phyloP scores from a whole-genome alignment of 2,888 invertebrate genomes.

The Thymelicus lineola region DNA sequence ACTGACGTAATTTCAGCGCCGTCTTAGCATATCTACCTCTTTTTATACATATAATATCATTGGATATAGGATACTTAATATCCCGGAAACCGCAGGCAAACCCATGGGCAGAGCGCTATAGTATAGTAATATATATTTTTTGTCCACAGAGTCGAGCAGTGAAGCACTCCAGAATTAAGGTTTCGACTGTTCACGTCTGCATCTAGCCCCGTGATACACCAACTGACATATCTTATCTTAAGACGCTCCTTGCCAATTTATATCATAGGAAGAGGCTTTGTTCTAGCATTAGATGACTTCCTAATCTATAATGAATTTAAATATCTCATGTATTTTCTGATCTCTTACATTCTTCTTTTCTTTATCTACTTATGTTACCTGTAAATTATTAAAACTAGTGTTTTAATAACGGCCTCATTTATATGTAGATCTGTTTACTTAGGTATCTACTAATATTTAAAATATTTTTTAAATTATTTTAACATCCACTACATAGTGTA shows the following conservation, averaged over 20 bases:
- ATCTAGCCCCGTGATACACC: slow-evolving; percentile 10
- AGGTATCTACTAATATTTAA: not conserved
- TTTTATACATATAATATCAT: too few species aligned
- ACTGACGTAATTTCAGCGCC: too few species aligned
- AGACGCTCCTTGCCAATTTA: slow-evolving; percentile 52
- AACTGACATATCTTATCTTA: slow-evolving; percentile 69
- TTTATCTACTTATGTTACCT: not conserved
- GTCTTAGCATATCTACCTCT: too few species aligned
- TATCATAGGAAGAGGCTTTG: slow-evolving; percentile 56
- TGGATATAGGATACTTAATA: too few species aligned
- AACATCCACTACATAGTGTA: not conserved
- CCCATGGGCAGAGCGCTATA: too few species aligned
- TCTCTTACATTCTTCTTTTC: not conserved
- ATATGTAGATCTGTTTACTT: not conserved
- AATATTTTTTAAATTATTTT: slow-evolving; percentile 3
- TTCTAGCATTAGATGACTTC: slow-evolving; percentile 48
- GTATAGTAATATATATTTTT: slow-evolving; percentile 26
- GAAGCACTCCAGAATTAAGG: slow-evolving; percentile 63
- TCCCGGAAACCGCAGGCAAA: too few species aligned
- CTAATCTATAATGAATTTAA: slow-evolving; percentile 20
- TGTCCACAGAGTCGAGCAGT: slow-evolving; percentile 65
- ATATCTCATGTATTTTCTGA: slow-evolving; percentile 21
- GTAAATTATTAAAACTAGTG: not conserved
- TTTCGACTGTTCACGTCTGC: slow-evolving; percentile 25
- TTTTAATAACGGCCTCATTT: not conserved